Base-by-base conservation (phyloP, 2,888 invertebrate species). In the Julus scandinavius region DNA sequence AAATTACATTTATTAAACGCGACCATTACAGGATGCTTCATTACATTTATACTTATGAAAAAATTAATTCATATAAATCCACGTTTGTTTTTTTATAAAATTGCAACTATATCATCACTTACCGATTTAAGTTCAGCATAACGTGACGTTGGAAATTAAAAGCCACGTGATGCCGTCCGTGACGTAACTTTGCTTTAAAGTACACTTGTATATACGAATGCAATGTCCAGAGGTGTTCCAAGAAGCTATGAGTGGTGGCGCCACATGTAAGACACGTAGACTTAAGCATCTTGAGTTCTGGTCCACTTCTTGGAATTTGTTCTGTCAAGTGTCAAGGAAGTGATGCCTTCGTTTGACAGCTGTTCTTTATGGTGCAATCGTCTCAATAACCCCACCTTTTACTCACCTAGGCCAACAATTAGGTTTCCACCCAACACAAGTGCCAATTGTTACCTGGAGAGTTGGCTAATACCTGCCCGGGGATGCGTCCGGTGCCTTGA, bases 301-400 rank as follows among this genome's bases (percentile, higher is more conserved):
- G 38, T 80, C 80, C 80, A 80, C 20, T 80, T 38, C 80, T 9
- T 29, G 13, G 80, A 80, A 80, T 80, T 72, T 20, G 63, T 63
- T n/a, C n/a, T 63, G 63, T 63, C 63, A 15, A 17, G 11, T 72
- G 29, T 2, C 11, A 54, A 29, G 38, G 2, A 11, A 6, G 80
- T 72, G 80, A 80, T 38, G 80, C 3, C 38, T 11, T 80, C 29
- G 11, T 80, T 38, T 80, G 72, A 72, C 72, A 72, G 72, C 72
- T 72, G 72, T 72, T 38, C 38, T 80, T 13, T 13, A 20, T 80
- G 80, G 80, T 38, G 13, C 2, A 29, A 80, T 80, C 13, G 29
- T 80, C 80, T 38, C 80, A 80, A 80, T 11, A 9, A 11, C 38
- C 38, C 29, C 72, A 63, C 63, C 63, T 63, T 63, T 63, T 63